Percentiles rank a stretch among this genome's conserved stretches.
Evolutionary conservation across 2,797 vertebrate genomes (phyloP).

Genomic region (Fratercula arctica): DNA sequence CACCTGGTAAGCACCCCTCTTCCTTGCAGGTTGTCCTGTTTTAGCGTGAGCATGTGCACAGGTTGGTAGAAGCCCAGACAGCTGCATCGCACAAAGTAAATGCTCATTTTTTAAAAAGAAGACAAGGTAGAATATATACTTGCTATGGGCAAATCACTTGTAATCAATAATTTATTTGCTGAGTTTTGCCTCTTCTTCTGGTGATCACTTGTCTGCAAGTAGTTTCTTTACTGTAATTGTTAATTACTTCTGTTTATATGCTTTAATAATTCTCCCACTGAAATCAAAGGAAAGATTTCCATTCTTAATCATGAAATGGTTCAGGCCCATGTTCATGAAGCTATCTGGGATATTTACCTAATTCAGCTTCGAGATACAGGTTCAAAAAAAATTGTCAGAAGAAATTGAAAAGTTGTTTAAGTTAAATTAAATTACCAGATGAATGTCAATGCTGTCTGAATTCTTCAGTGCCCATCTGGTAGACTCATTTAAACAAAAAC

Average conservation of each 20-base stretch:
- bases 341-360: background rate
- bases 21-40: background rate
- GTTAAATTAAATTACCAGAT: background rate
- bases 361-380: background rate
- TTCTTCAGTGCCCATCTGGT: background rate
- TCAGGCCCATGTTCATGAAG: background rate
- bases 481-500: constrained; percentile 25
- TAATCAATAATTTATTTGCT: background rate
- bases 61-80: background rate
- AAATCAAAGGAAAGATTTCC: background rate
- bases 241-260: background rate
- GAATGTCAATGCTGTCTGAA: background rate
- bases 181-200: background rate
- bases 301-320: background rate
- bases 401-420: background rate
- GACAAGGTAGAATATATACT: background rate
- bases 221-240: background rate
- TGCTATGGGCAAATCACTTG: background rate
- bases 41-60: background rate
- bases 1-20: background rate
- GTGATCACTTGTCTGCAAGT: background rate
- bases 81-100: background rate
- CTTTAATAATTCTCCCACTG: background rate
- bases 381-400: background rate
- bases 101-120: background rate